These are phyloP conservation scores for Nicator chloris DNA, from an alignment of 2,113 vertebrate species.

Conservation along the genomic window DNA sequence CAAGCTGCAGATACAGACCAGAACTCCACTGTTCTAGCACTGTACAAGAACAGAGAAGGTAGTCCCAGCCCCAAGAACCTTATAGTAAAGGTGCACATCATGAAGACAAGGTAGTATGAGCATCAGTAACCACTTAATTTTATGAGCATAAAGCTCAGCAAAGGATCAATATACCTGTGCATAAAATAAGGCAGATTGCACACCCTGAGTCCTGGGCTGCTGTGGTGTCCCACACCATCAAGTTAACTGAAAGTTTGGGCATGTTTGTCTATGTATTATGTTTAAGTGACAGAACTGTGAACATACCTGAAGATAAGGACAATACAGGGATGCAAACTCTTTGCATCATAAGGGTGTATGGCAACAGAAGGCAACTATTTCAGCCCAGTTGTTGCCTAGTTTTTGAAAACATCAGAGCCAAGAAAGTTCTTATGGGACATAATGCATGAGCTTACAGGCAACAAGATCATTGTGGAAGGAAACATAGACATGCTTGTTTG, in stretches of 20 bases:
- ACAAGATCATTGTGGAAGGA: background rate
- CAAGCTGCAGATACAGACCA: background rate
- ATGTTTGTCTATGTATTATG: rapidly evolving
- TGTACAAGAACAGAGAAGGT: background rate
- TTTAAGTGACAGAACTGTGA: background rate
- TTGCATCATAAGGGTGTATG: background rate
- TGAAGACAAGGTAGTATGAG: background rate
- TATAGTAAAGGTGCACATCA: background rate
- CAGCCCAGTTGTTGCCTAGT: background rate
- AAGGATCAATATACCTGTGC: background rate
- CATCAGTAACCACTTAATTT: background rate
- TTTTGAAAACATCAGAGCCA: background rate
- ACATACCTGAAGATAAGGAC: background rate
- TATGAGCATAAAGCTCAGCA: background rate
- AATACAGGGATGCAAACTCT: background rate
- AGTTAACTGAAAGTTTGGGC: background rate
- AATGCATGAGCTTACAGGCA: background rate
- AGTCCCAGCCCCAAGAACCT: background rate
- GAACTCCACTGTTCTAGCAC: background rate
- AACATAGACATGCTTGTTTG: background rate
- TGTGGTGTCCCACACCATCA: background rate
- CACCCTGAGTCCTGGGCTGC: background rate
- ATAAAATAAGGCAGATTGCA: background rate
- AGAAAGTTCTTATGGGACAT: background rate
- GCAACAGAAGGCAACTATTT: background rate